Conservation (phyloP, 2,113 vertebrate genomes). For the Panurus biarmicus region DNA sequence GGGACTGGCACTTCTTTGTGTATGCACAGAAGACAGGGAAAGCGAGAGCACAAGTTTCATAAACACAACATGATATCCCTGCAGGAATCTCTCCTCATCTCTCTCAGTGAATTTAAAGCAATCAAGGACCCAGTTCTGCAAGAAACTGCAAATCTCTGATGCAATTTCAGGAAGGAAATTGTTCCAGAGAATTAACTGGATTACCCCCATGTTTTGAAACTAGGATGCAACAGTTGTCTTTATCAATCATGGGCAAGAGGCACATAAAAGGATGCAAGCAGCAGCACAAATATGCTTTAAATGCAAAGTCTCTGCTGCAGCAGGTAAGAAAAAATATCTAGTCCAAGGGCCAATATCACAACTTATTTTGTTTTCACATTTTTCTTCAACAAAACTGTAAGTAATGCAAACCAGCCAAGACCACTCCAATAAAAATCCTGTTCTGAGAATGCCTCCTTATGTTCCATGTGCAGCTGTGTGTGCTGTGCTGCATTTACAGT, state of each 20-base stretch:
- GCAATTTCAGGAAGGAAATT: neutral
- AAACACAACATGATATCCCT: neutral
- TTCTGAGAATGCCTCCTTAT: neutral
- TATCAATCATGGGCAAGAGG: neutral
- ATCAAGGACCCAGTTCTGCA: neutral
- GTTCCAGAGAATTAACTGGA: neutral
- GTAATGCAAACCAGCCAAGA: neutral
- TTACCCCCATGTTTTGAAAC: neutral
- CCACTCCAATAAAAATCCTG: neutral
- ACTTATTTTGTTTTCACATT: neutral
- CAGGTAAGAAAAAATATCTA: neutral
- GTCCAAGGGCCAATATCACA: rapidly evolving
- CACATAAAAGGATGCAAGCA: neutral
- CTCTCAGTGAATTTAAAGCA: neutral
- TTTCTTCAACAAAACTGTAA: neutral
- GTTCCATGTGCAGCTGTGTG: neutral
- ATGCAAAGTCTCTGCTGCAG: neutral
- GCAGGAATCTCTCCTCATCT: neutral
- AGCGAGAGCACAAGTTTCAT: neutral
- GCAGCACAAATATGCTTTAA: neutral
- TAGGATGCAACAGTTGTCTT: neutral
- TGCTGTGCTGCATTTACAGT: neutral
- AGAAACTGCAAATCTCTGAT: neutral
- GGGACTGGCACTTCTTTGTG: too few species aligned
- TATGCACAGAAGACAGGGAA: too few species aligned